Evolutionary conservation across 2,888 invertebrate genomes (phyloP).

Genomic region (Tiliacea aurago): DNA sequence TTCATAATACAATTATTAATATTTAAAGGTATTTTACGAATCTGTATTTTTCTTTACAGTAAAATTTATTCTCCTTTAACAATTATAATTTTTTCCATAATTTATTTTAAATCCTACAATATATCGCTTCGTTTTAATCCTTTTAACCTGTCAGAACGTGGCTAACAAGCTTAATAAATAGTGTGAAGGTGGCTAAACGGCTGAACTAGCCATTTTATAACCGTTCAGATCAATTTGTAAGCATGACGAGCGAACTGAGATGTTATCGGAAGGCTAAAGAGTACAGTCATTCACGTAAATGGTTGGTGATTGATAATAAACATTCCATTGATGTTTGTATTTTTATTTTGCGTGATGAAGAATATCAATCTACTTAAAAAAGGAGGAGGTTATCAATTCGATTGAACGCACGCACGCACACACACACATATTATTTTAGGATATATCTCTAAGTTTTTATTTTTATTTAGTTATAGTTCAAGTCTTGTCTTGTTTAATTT

Average conservation of each 20-base stretch:
- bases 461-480: too few species aligned
- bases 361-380: background rate
- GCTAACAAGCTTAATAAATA: constrained; percentile 45
- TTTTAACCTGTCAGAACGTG: constrained; percentile 43
- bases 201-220: constrained; percentile 60
- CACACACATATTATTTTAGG: too few species aligned
- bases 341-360: background rate
- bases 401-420: too few species aligned
- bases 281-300: constrained; percentile 68
- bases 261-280: constrained; percentile 51
- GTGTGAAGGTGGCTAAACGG: constrained; percentile 42
- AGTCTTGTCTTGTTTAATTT: too few species aligned
- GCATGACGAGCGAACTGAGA: constrained; percentile 72
- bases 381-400: background rate
- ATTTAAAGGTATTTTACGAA: too few species aligned
- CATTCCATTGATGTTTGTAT: constrained; percentile 9
- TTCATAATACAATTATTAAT: too few species aligned
- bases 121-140: constrained; percentile 3
- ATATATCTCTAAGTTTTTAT: too few species aligned
- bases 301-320: constrained; percentile 43
- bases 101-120: too few species aligned
- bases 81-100: too few species aligned
- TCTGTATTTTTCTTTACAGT: too few species aligned
- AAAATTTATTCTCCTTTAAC: too few species aligned
- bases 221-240: constrained; percentile 74